A percentile compares a stretch with the other conserved stretches of the same genome.
phyloP scores from a whole-genome alignment of 2,113 vertebrate genomes.

The Etia nguti region DNA sequence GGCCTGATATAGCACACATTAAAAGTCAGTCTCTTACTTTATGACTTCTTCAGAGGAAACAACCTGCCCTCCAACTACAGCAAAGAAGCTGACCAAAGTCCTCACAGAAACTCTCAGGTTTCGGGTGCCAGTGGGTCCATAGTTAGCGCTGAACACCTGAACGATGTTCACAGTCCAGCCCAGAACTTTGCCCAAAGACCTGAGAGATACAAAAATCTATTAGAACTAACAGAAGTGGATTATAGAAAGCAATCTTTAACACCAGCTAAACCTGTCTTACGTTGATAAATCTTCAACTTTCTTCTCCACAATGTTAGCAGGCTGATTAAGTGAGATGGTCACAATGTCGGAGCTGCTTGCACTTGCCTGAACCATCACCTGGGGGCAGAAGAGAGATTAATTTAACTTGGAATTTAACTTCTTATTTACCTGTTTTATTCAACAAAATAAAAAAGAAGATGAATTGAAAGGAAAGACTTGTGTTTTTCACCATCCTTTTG shows the following conservation, averaged over 20 bases:
- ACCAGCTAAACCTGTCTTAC: conserved; percentile 30
- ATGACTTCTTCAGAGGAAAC: conserved; percentile 45
- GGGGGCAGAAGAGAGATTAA: not conserved
- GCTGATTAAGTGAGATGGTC: conserved; percentile 62
- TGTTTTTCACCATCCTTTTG: too few species aligned
- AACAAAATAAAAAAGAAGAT: not conserved
- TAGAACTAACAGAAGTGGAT: not conserved
- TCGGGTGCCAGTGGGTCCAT: not conserved
- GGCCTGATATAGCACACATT: not conserved
- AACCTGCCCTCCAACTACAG: not conserved
- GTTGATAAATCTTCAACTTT: conserved; percentile 52
- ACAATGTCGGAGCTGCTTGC: conserved; percentile 52
- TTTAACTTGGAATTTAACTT: not conserved
- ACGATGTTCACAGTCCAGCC: conserved; percentile 53
- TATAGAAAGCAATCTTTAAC: accelerated
- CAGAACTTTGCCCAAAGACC: conserved; percentile 62
- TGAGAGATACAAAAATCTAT: not conserved
- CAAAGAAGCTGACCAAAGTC: conserved; percentile 53
- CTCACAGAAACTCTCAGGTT: not conserved
- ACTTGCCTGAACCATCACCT: conserved; percentile 63
- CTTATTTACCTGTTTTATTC: not conserved
- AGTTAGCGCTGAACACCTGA: conserved; percentile 10
- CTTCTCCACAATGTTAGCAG: conserved; percentile 62
- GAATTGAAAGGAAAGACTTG: not conserved
- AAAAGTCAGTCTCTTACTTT: conserved; percentile 54